Evolutionary conservation across 2,888 invertebrate genomes (phyloP).

Genomic region (Crossocerus cetratus): DNA sequence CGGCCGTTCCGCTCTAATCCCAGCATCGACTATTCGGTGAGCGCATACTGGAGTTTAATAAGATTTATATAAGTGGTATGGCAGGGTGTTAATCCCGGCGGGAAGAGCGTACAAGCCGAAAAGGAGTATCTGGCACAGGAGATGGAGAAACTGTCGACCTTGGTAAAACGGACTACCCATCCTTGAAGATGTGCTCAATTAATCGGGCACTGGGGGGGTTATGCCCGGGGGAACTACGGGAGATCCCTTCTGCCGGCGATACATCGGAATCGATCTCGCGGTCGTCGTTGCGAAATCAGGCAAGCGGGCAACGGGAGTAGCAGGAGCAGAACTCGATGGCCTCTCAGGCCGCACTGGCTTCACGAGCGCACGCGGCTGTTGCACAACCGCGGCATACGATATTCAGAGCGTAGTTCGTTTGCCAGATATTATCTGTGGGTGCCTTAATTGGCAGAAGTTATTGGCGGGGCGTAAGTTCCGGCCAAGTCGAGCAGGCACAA

Average conservation of each 20-base stretch:
- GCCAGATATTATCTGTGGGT: neutral
- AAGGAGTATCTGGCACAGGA: too few relatives aligned
- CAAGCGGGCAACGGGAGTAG: too few relatives aligned
- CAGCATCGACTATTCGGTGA: too few relatives aligned
- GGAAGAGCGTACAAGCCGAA: too few relatives aligned
- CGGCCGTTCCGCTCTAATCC: too few relatives aligned
- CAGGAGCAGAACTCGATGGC: neutral
- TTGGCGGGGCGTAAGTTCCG: neutral
- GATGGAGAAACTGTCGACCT: neutral
- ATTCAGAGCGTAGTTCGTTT: slow-evolving; percentile 7
- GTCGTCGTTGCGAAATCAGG: neutral
- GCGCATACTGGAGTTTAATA: too few relatives aligned
- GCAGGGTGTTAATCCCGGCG: too few relatives aligned
- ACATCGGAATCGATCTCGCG: neutral
- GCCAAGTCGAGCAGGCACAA: neutral
- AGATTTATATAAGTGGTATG: too few relatives aligned
- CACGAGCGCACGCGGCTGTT: neutral
- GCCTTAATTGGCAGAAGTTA: neutral
- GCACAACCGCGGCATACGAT: slow-evolving; percentile 13
- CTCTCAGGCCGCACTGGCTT: neutral
- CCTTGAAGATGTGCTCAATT: neutral
- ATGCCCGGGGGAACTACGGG: neutral
- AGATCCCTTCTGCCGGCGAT: neutral
- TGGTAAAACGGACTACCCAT: neutral
- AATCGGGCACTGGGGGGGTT: neutral